Evolutionary conservation across 2,797 vertebrate genomes (phyloP).

Genomic region (Enteromius anoplus): DNA sequence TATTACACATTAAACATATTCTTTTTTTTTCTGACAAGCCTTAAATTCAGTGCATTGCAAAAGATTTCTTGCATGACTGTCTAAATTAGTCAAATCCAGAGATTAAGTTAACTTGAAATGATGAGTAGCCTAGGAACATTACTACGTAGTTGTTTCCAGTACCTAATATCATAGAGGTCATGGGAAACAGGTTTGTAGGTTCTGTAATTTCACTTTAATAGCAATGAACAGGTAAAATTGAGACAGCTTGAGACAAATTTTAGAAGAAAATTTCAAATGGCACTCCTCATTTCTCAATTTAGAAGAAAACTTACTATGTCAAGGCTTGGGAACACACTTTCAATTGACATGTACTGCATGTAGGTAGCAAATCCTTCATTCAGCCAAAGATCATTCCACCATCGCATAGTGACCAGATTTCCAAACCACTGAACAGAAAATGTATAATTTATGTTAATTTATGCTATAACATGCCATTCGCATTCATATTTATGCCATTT

Average conservation of each 20-base stretch:
- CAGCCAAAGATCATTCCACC: conserved; percentile 98
- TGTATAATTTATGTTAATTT: not conserved
- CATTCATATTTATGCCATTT: not conserved
- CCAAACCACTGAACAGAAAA: conserved; percentile 89
- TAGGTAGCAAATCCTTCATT: conserved; percentile 98
- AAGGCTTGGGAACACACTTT: conserved; percentile 79
- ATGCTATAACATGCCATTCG: not conserved
- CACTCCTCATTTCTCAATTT: not conserved
- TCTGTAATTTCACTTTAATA: no score
- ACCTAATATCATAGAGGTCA: not conserved
- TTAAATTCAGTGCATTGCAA: not conserved
- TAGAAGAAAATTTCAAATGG: no score
- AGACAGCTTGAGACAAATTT: no score
- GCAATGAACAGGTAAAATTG: no score
- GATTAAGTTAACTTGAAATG: not conserved
- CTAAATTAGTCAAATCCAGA: not conserved
- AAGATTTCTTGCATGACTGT: not conserved
- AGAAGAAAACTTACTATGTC: conserved; percentile 80
- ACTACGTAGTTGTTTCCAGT: not conserved
- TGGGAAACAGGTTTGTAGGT: not conserved
- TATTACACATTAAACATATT: no score
- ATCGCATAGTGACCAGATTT: conserved; percentile 95
- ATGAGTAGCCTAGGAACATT: not conserved
- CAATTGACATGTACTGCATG: conserved; percentile 90
- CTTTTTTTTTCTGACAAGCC: not conserved